These are phyloP conservation scores for Leptobrachium leishanense DNA, from an alignment of 2,113 vertebrate genomes.

Conservation along the genomic window DNA sequence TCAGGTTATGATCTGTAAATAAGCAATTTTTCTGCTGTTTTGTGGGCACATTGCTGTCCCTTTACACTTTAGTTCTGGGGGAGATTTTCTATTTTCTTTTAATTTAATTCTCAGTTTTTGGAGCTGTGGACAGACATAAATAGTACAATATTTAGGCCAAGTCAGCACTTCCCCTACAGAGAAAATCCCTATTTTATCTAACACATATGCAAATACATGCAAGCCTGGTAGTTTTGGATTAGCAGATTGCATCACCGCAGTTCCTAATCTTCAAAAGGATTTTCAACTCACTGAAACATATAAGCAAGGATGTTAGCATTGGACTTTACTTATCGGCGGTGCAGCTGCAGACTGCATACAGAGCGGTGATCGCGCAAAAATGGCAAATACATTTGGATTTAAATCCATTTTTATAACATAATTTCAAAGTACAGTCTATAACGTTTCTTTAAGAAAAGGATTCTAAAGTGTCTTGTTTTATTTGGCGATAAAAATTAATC, in stretches of 20 bases:
- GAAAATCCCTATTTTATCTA: conserved; percentile 41
- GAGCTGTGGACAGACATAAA: background rate
- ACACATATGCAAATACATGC: conserved; percentile 35
- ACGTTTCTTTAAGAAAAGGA: background rate
- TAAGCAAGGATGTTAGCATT: conserved; percentile 18
- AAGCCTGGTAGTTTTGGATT: conserved; percentile 12
- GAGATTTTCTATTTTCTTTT: too few species aligned
- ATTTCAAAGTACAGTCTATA: background rate
- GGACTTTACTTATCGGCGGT: conserved; percentile 18
- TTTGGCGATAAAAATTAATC: too few species aligned
- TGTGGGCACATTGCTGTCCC: too few species aligned
- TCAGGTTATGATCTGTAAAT: too few species aligned
- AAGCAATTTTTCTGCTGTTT: too few species aligned
- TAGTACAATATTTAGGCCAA: background rate
- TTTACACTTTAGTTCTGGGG: too few species aligned
- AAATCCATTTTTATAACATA: background rate
- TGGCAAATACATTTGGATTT: background rate
- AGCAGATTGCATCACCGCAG: conserved; percentile 25
- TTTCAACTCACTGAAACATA: conserved; percentile 9
- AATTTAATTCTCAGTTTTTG: background rate
- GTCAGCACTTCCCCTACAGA: conserved; percentile 36
- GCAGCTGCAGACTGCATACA: conserved; percentile 14
- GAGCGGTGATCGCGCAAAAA: background rate
- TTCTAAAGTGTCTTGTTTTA: too few species aligned
- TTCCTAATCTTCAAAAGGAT: conserved; percentile 45